Conservation (phyloP, 2,888 invertebrate genomes). For the Dryobota labecula region DNA sequence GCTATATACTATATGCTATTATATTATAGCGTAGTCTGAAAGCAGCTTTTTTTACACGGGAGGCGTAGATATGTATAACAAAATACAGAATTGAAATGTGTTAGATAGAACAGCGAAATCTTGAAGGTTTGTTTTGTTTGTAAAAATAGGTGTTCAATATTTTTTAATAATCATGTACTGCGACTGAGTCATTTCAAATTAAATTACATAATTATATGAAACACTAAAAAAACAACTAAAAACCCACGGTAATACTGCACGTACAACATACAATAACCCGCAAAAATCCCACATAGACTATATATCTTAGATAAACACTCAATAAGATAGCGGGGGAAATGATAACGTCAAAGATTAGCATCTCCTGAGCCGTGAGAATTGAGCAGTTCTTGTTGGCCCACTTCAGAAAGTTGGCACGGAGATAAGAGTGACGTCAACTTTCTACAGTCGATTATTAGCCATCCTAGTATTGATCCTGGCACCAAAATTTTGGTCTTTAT, state of each 20-base stretch:
- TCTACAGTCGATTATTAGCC: neutral
- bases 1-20: no score
- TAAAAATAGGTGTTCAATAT: no score
- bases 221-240: neutral
- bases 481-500: neutral
- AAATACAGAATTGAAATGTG: no score
- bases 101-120: no score
- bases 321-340: constrained; percentile 41
- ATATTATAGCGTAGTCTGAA: no score
- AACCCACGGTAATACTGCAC: neutral
- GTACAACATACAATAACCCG: constrained; percentile 24
- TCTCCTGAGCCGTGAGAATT: constrained; percentile 64
- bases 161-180: no score
- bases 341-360: constrained; percentile 62
- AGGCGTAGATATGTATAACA: no score
- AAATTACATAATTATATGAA: neutral
- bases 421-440: constrained; percentile 41
- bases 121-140: no score
- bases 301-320: constrained; percentile 59
- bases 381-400: constrained; percentile 28
- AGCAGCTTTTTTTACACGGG: no score
- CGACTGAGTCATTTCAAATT: constrained; percentile 1
- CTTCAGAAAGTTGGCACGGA: constrained; percentile 37
- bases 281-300: constrained; percentile 56
- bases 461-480: constrained; percentile 5